phyloP scores from a whole-genome alignment of 1,140 invertebrate species.

The Apis dorsata region DNA sequence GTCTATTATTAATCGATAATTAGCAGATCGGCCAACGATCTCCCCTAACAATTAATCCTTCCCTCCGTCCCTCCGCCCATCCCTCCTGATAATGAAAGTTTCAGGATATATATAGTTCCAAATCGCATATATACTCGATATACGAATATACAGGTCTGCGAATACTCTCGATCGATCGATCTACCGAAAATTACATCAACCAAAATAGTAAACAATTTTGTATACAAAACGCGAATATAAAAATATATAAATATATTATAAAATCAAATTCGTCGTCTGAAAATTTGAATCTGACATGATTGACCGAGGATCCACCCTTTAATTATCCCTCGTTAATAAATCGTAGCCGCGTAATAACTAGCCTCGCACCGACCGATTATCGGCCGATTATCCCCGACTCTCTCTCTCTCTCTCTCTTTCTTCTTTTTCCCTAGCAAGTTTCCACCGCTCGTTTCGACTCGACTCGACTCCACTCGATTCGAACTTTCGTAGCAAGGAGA shows the following conservation, averaged over 20 bases:
- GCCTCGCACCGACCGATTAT: not conserved
- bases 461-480: not conserved
- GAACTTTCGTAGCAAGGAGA: not conserved
- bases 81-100: no score
- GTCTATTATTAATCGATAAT: conserved; percentile 51
- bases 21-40: conserved; percentile 37
- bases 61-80: not conserved
- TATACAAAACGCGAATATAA: no score
- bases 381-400: not conserved
- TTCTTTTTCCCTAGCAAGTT: not conserved
- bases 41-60: conserved; percentile 46
- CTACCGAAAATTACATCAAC: no score
- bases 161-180: conserved; percentile 25
- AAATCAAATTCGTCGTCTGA: no score
- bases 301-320: not conserved
- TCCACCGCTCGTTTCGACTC: not conserved
- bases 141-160: no score
- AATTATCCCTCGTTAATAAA: conserved; percentile 43
- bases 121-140: no score
- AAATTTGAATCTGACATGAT: no score
- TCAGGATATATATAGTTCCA: no score
- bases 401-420: not conserved
- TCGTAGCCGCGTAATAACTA: conserved; percentile 16
- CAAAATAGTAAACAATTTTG: no score
- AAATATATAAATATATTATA: no score